Conservation (phyloP, 92 coral and sea anemone species). For the Epizoanthus illoricatus region DNA sequence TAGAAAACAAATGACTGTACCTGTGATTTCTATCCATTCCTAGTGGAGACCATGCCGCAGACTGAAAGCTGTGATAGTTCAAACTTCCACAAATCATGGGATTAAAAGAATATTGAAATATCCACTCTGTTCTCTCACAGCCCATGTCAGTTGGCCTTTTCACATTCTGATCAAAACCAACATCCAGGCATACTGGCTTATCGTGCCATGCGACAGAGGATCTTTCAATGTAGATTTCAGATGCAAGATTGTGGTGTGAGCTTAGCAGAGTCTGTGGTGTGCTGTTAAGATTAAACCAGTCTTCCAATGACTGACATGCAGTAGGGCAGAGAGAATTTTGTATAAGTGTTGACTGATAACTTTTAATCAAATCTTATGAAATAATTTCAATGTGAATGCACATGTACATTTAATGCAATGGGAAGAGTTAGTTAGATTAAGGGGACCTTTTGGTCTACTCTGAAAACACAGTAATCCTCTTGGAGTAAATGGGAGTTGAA, state of each 20-base stretch:
- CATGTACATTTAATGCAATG: too few species aligned
- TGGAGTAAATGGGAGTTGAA: too few species aligned
- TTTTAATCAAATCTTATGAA: too few species aligned
- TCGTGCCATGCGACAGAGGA: conserved; percentile 26
- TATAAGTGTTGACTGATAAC: too few species aligned
- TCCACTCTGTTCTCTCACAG: conserved; percentile 23
- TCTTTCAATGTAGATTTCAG: conserved; percentile 44
- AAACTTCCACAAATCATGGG: conserved; percentile 16
- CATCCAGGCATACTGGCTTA: conserved; percentile 35
- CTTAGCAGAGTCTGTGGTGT: conserved; percentile 17
- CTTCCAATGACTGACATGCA: too few species aligned
- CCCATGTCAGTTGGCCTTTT: conserved; percentile 4
- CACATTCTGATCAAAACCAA: conserved; percentile 32
- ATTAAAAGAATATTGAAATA: conserved; percentile 8
- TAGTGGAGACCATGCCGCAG: conserved; percentile 70
- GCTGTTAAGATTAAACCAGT: conserved; percentile 6
- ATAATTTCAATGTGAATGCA: too few species aligned
- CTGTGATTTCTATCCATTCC: conserved; percentile 63
- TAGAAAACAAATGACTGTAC: conserved; percentile 12
- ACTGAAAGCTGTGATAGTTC: conserved; percentile 30
- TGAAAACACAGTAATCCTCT: too few species aligned
- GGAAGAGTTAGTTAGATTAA: too few species aligned
- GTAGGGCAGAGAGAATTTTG: too few species aligned
- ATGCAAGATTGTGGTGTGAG: neutral
- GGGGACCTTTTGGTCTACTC: too few species aligned